Evolutionary conservation across 2,888 invertebrate genomes (phyloP).

Genomic region (Cancer borealis): DNA sequence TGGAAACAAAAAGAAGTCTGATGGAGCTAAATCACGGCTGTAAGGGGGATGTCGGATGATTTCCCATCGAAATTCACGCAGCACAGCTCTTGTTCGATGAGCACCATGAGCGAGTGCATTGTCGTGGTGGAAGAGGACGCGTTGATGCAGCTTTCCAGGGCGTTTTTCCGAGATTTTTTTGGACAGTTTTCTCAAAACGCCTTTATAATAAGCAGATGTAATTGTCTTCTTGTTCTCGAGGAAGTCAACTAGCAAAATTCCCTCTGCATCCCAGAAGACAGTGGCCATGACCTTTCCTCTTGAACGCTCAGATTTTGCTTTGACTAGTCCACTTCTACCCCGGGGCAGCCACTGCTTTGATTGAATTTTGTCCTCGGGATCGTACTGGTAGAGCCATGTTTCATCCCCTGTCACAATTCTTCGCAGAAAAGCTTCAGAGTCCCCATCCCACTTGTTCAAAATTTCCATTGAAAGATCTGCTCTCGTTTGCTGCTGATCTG

Average conservation of each 20-base stretch:
- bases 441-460: conserved; percentile 51
- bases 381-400: conserved; percentile 54
- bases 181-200: too few species aligned
- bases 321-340: conserved; percentile 41
- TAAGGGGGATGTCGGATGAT: too few species aligned
- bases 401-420: conserved; percentile 54
- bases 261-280: too few species aligned
- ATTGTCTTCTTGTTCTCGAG: conserved; percentile 37
- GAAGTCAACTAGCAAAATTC: too few species aligned
- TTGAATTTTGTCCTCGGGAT: conserved; percentile 52
- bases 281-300: conserved; percentile 22
- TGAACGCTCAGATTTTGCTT: conserved; percentile 16
- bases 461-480: conserved; percentile 50
- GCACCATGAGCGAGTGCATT: too few species aligned
- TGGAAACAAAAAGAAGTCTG: too few species aligned
- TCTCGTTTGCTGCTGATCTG: conserved; percentile 46
- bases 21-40: too few species aligned
- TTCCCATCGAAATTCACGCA: too few species aligned
- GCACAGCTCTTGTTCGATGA: too few species aligned
- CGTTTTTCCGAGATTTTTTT: too few species aligned
- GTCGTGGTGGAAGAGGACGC: too few species aligned
- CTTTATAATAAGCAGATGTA: neutral
- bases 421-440: conserved; percentile 37
- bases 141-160: too few species aligned
- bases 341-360: conserved; percentile 50